phyloP scores from a whole-genome alignment of 2,888 invertebrate species.

The Leucophenga maculata region DNA sequence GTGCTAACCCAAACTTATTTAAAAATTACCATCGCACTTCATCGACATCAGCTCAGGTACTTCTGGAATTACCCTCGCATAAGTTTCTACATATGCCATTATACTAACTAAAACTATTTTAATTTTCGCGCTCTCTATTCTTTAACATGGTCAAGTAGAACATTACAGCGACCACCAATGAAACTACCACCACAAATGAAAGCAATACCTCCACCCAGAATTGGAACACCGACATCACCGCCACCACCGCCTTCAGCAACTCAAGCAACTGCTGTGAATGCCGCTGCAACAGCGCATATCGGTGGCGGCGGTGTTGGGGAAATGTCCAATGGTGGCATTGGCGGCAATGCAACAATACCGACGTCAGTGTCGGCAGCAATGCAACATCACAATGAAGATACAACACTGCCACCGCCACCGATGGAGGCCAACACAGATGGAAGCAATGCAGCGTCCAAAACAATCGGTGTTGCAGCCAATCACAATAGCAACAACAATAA shows the following conservation, averaged over 20 bases:
- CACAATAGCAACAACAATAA: conserved; percentile 35
- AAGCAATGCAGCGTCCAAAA: conserved; percentile 46
- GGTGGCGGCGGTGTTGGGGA: neutral
- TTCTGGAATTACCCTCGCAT: too few relatives aligned
- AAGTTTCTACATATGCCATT: neutral
- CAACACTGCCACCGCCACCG: conserved; percentile 63
- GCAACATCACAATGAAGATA: conserved; percentile 50
- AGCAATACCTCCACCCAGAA: conserved; percentile 72
- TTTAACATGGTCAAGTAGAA: conserved; percentile 51
- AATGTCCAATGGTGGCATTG: conserved; percentile 30
- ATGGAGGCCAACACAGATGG: conserved; percentile 44
- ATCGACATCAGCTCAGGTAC: too few relatives aligned
- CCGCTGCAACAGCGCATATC: conserved; percentile 32
- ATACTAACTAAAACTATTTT: conserved; percentile 31
- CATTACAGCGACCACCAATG: conserved; percentile 71
- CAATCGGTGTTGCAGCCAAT: conserved; percentile 18
- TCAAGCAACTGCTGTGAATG: conserved; percentile 24
- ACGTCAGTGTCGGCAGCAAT: too few relatives aligned
- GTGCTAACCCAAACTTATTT: too few relatives aligned
- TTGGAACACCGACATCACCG: conserved; percentile 68
- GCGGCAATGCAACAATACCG: conserved; percentile 30
- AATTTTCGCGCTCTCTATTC: neutral
- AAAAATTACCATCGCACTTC: too few relatives aligned
- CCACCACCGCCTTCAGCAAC: conserved; percentile 49
- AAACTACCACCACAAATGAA: conserved; percentile 72